Base-by-base conservation (phyloP, 1,140 invertebrate species). In the Eubasilissa regina region DNA sequence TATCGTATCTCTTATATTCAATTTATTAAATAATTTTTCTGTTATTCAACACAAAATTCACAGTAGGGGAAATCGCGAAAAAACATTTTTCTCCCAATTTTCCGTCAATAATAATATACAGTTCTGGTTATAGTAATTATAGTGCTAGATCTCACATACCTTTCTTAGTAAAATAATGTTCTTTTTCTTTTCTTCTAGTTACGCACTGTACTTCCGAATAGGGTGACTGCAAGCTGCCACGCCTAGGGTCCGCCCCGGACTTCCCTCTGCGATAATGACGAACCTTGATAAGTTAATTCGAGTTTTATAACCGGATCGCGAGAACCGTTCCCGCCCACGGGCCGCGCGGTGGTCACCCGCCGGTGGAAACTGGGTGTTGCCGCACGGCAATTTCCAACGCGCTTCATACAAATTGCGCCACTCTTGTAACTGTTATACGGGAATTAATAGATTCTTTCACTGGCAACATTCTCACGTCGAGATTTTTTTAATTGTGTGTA, bases 221-320 rank as follows among this genome's bases (percentile, higher is more conserved):
- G 77, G 66, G 77, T 78, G 77, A 19, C 58, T 45, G n/a, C 43
- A 70, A 43, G 55, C 60, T n/a, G 72, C 72, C 73, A 58, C 78
- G 72, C 72, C 78, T 70, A 21, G 48, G 12, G 17, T 35, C 44
- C 78, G 73, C 78, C 78, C 78, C 25, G 68, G 77, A 66, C 72
- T 35, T 51, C 77, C 77, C 53, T 75, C 60, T 19, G 60, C 64
- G 74, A 76, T 79, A 79, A 79, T 80, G 72, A 35, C 68, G 68
- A 76, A 70, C 15, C 21, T 80, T 80, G 78, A 80, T 80, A 80
- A 80, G 78, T 80, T 80, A 80, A 80, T 80, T 80, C 78, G 15
- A 55, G 58, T 76, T 80, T 76, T 76, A 80, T 80, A 75, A 76
- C 78, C 73, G 78, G 72, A 76, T 80, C 73, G 72, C 72, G 78